Conservation (phyloP, 2,888 invertebrate genomes). For the Drosophila robusta region DNA sequence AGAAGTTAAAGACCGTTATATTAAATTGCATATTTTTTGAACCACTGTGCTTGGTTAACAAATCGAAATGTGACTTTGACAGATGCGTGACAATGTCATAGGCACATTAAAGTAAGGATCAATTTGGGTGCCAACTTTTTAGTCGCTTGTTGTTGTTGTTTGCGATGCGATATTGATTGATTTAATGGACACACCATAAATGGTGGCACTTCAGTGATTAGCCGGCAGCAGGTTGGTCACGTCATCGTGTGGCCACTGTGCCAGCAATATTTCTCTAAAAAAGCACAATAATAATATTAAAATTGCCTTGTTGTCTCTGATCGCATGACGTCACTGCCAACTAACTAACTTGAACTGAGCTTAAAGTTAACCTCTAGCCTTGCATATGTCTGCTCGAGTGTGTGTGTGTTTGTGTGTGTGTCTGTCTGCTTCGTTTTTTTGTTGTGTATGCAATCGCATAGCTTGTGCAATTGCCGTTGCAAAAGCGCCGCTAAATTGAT, state of each 20-base stretch:
- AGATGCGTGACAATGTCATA: constrained; percentile 49
- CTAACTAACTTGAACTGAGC: constrained; percentile 25
- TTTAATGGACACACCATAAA: constrained; percentile 58
- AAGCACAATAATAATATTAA: background rate
- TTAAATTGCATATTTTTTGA: background rate
- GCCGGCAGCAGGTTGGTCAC: constrained; percentile 36
- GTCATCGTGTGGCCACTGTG: constrained; percentile 38
- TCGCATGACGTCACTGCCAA: constrained; percentile 36
- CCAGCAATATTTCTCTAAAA: background rate
- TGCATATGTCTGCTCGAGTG: background rate
- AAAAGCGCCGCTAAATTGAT: constrained; percentile 49
- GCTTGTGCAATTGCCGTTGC: constrained; percentile 50
- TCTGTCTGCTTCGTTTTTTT: background rate
- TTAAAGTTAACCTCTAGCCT: constrained; percentile 1
- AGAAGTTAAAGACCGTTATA: too few relatives aligned
- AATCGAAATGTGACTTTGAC: constrained; percentile 41
- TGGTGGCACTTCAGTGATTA: constrained; percentile 44
- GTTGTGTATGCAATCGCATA: constrained; percentile 4
- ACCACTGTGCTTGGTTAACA: constrained; percentile 6
- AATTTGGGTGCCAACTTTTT: constrained; percentile 3
- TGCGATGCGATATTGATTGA: constrained; percentile 46
- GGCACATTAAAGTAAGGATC: constrained; percentile 27
- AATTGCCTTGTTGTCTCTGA: constrained; percentile 15
- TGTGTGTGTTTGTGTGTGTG: constrained; percentile 13
- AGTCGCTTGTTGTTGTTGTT: background rate